Conservation (phyloP, 2,888 invertebrate species). For the Carcina quercana region DNA sequence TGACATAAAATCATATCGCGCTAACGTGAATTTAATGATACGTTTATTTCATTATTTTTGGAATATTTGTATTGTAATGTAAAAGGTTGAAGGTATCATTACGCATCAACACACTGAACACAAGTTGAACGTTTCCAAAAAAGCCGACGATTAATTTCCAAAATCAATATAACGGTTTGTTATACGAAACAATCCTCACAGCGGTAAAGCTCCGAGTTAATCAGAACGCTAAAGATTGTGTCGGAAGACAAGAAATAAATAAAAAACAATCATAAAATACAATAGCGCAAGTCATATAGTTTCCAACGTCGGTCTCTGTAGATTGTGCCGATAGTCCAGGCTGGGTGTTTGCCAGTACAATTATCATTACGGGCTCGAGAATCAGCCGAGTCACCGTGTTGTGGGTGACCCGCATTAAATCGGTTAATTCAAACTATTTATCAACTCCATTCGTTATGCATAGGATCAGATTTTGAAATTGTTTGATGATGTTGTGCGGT, state of each 20-base stretch:
- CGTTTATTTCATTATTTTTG: too few relatives aligned
- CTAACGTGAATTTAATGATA: too few relatives aligned
- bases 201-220: conserved; percentile 66
- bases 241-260: conserved; percentile 60
- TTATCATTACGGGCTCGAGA: conserved; percentile 66
- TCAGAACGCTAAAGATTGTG: conserved; percentile 73
- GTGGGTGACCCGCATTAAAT: conserved; percentile 75
- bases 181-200: conserved; percentile 35
- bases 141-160: conserved; percentile 17
- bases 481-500: conserved; percentile 70
- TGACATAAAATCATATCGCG: too few relatives aligned
- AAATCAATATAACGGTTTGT: conserved; percentile 47
- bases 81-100: too few relatives aligned
- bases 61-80: too few relatives aligned
- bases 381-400: conserved; percentile 62
- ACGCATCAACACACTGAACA: too few relatives aligned
- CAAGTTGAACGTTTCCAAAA: too few relatives aligned
- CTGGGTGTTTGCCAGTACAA: conserved; percentile 75
- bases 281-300: conserved; percentile 71
- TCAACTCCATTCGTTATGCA: conserved; percentile 71
- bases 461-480: conserved; percentile 71
- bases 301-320: conserved; percentile 55
- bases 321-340: conserved; percentile 59
- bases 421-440: conserved; percentile 75
- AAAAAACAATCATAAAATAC: conserved; percentile 66